phyloP scores from a whole-genome alignment of 2,888 invertebrate species.

The Lasius platythorax region DNA sequence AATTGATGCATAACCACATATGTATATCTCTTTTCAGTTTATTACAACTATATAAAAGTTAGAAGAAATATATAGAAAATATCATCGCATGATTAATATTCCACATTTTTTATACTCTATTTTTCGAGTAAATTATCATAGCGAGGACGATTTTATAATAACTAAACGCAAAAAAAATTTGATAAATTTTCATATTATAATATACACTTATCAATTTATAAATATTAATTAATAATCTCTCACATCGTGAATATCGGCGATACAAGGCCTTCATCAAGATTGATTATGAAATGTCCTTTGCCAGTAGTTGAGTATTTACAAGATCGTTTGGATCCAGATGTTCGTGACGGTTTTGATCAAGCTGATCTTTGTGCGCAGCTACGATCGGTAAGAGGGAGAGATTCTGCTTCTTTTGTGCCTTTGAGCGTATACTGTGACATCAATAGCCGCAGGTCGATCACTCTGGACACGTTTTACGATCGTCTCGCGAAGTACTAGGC shows the following conservation, averaged over 20 bases:
- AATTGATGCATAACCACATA: not conserved
- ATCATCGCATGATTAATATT: not conserved
- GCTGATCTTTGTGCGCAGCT: slow-evolving; percentile 42
- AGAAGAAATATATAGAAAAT: not conserved
- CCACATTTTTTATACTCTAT: not conserved
- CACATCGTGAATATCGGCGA: not conserved
- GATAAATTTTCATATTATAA: slow-evolving; percentile 2
- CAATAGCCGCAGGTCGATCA: slow-evolving; percentile 52
- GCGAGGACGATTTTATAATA: not conserved
- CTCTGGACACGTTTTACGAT: slow-evolving; percentile 48
- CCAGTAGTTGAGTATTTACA: slow-evolving; percentile 35
- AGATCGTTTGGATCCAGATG: slow-evolving; percentile 43
- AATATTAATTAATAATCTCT: not conserved
- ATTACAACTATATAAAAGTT: not conserved
- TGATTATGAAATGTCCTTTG: slow-evolving; percentile 29
- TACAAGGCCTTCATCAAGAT: slow-evolving; percentile 18
- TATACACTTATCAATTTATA: not conserved
- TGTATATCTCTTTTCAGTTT: not conserved
- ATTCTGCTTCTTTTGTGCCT: slow-evolving; percentile 53
- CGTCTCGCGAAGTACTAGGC: slow-evolving; percentile 41
- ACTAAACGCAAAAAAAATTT: not conserved
- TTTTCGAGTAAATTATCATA: not conserved
- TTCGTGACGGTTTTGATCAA: slow-evolving; percentile 52
- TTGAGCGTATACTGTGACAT: slow-evolving; percentile 29
- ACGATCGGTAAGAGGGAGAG: slow-evolving; percentile 32